Conservation (phyloP, 2,888 invertebrate genomes). For the Monopis laevigella region DNA sequence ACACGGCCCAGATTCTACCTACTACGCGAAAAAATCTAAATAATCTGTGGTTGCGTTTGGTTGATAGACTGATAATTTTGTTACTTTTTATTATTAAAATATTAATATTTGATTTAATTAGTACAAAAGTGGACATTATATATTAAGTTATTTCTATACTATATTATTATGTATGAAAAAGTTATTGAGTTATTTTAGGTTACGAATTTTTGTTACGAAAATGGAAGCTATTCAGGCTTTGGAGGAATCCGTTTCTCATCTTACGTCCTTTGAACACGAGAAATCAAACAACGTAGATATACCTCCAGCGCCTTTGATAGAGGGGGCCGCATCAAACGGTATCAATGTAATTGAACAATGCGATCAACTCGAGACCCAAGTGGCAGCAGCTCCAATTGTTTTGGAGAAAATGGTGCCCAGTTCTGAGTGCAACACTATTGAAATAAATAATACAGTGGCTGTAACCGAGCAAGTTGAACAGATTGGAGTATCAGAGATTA, state of each 20-base stretch:
- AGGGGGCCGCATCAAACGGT: neutral
- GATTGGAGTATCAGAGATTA: conserved; percentile 1
- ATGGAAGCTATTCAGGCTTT: neutral
- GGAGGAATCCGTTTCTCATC: neutral
- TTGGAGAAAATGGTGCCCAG: neutral
- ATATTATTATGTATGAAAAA: too few species aligned
- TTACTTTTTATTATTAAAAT: too few species aligned
- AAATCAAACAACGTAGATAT: neutral
- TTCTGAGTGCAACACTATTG: neutral
- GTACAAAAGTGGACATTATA: too few species aligned
- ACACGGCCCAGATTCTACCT: too few species aligned
- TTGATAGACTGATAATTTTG: too few species aligned
- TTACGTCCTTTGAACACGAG: conserved; percentile 1
- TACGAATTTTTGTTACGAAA: neutral
- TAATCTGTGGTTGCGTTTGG: too few species aligned
- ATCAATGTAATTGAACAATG: neutral
- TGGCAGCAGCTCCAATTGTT: conserved; percentile 1
- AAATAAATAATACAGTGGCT: neutral
- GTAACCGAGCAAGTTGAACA: conserved; percentile 1
- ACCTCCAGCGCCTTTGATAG: neutral
- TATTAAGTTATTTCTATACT: too few species aligned
- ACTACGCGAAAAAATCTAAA: too few species aligned
- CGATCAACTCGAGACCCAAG: conserved; percentile 4
- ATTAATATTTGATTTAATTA: too few species aligned
- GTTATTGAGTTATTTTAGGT: conserved; percentile 8